phyloP scores from a whole-genome alignment of 2,113 vertebrate genomes.

The Trogon melanurus region DNA sequence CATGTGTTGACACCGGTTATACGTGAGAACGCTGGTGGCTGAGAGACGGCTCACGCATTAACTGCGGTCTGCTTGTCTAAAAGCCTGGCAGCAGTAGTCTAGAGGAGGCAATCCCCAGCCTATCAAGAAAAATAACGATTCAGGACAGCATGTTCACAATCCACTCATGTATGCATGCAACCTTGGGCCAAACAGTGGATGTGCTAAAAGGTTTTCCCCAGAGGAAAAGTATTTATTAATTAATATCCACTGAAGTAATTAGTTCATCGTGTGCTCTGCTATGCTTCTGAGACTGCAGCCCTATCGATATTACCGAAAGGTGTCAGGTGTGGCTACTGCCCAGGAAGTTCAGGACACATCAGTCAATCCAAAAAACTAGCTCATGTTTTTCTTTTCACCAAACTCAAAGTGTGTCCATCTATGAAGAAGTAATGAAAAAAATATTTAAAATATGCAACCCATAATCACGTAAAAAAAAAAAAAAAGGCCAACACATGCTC shows the following conservation, averaged over 20 bases:
- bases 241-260: slow-evolving; percentile 30
- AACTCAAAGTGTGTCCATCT: neutral
- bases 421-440: rapidly evolving
- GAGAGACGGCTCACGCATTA: neutral
- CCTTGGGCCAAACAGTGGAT: neutral
- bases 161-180: neutral
- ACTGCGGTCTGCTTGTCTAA: neutral
- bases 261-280: neutral
- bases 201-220: neutral
- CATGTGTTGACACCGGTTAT: neutral
- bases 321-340: neutral
- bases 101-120: neutral
- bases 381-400: neutral
- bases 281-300: neutral
- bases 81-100: neutral
- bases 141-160: neutral
- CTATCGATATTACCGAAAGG: neutral
- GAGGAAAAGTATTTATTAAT: slow-evolving; percentile 38
- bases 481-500: neutral
- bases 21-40: neutral
- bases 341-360: neutral
- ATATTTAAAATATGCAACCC: neutral
- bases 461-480: neutral
- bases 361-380: neutral
- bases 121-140: neutral